Evolutionary conservation across 2,797 vertebrate species (phyloP).

Genomic region (Schizopygopsis pylzovi): DNA sequence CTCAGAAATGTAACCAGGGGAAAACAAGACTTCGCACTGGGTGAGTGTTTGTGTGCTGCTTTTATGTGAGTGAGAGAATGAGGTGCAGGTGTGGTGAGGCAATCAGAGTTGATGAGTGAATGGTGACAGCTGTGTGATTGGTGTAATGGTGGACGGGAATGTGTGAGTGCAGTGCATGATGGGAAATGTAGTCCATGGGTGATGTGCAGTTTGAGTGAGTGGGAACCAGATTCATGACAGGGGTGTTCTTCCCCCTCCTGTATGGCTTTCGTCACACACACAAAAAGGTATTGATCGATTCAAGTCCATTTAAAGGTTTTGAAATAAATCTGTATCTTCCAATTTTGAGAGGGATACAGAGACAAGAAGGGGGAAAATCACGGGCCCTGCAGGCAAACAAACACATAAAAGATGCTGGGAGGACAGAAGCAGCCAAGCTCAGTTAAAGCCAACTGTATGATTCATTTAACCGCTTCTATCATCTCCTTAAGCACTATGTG

Average conservation of each 20-base stretch:
- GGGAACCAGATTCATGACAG: no score
- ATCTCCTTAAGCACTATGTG: conserved; percentile 73
- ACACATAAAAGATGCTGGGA: conserved; percentile 77
- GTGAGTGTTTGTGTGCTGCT: no score
- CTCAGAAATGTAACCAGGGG: no score
- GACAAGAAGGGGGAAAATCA: conserved; percentile 68
- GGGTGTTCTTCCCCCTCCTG: conserved; percentile 55
- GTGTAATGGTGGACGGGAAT: no score
- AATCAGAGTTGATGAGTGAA: no score
- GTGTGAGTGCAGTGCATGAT: no score
- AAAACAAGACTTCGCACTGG: no score
- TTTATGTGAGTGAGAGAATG: no score
- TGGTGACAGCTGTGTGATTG: no score
- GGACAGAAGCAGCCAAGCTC: conserved; percentile 79
- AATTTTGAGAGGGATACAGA: conserved; percentile 73
- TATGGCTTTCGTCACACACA: conserved; percentile 76
- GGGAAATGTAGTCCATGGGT: no score
- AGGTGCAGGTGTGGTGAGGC: no score
- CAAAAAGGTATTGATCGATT: conserved; percentile 82
- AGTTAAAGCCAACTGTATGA: conserved; percentile 80
- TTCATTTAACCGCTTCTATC: conserved; percentile 80
- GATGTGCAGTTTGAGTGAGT: no score
- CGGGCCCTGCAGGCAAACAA: conserved; percentile 77
- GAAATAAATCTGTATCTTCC: conserved; percentile 77
- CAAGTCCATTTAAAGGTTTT: conserved; percentile 79